A percentile compares a stretch with the other conserved stretches of the same genome.
These are phyloP conservation scores for Phorcus lineatus DNA, from an alignment of 2,888 invertebrate species.

Conservation along the genomic window DNA sequence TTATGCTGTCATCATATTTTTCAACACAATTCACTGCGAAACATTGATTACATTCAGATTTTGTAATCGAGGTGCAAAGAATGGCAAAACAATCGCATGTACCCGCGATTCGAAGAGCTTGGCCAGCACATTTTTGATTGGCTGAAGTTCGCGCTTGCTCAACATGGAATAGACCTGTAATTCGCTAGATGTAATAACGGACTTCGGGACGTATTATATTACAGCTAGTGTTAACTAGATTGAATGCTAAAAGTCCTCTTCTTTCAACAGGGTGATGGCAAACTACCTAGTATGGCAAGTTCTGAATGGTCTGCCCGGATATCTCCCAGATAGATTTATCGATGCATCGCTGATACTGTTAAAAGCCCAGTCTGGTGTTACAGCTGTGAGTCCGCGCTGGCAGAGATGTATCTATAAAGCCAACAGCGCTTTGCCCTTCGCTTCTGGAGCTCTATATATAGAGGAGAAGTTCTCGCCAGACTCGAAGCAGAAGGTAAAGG, in stretches of 20 bases:
- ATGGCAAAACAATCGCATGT: too few species aligned
- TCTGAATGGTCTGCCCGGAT: slow-evolving; percentile 46
- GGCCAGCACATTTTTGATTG: too few species aligned
- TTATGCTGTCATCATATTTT: too few species aligned
- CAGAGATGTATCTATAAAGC: slow-evolving; percentile 56
- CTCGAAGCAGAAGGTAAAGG: slow-evolving; percentile 60
- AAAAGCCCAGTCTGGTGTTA: slow-evolving; percentile 51
- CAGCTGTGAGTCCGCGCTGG: slow-evolving; percentile 52
- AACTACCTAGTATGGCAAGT: slow-evolving; percentile 64
- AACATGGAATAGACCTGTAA: too few species aligned
- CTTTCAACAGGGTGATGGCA: slow-evolving; percentile 54
- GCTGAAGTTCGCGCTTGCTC: too few species aligned
- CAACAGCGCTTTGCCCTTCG: slow-evolving; percentile 54
- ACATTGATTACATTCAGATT: too few species aligned
- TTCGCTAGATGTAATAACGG: too few species aligned
- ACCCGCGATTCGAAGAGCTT: too few species aligned
- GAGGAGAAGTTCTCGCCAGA: slow-evolving; percentile 57
- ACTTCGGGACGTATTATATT: too few species aligned
- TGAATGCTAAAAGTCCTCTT: neutral
- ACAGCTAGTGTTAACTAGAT: too few species aligned
- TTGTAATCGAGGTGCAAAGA: too few species aligned
- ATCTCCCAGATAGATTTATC: slow-evolving; percentile 50
- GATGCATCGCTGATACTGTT: slow-evolving; percentile 50
- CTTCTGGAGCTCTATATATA: slow-evolving; percentile 61
- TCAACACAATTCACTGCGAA: too few species aligned